These are phyloP conservation scores for Platycheirus rosarum DNA, from an alignment of 2,888 invertebrate genomes.

Conservation along the genomic window DNA sequence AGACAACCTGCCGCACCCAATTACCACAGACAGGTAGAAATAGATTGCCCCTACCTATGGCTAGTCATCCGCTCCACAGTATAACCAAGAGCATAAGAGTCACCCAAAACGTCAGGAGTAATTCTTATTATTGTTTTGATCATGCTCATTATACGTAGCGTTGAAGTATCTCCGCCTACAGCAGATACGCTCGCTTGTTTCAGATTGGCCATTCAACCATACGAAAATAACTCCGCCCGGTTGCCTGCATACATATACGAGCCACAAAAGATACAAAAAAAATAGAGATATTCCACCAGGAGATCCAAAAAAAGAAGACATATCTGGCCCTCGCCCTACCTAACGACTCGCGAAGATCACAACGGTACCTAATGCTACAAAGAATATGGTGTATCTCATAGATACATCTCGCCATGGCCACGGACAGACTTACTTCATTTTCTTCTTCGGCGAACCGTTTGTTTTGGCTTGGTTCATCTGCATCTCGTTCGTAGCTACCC, in stretches of 20 bases:
- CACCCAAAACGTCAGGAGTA: constrained; percentile 14
- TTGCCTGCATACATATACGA: constrained; percentile 76
- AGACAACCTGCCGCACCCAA: constrained; percentile 50
- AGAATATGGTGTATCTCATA: constrained; percentile 65
- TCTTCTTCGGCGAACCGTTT: constrained; percentile 49
- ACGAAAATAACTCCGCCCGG: constrained; percentile 82
- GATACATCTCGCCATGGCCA: constrained; percentile 65
- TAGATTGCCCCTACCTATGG: constrained; percentile 6
- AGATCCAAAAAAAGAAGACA: constrained; percentile 5
- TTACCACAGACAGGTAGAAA: constrained; percentile 47
- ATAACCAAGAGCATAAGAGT: constrained; percentile 25
- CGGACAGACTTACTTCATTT: constrained; percentile 68
- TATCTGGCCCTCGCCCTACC: constrained; percentile 36
- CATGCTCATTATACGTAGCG: constrained; percentile 65
- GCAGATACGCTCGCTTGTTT: constrained; percentile 82
- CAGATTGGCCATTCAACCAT: constrained; percentile 83
- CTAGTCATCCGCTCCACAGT: constrained; percentile 38
- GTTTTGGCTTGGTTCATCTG: constrained; percentile 23
- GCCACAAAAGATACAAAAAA: constrained; percentile 12
- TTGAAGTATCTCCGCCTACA: constrained; percentile 74
- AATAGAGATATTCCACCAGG: constrained; percentile 10
- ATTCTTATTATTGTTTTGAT: constrained; percentile 56
- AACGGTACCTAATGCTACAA: constrained; percentile 25
- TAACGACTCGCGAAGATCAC: constrained; percentile 69
- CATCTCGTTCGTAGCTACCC: constrained; percentile 1